phyloP scores from a whole-genome alignment of 2,113 vertebrate species.

The Grammomys surdaster region DNA sequence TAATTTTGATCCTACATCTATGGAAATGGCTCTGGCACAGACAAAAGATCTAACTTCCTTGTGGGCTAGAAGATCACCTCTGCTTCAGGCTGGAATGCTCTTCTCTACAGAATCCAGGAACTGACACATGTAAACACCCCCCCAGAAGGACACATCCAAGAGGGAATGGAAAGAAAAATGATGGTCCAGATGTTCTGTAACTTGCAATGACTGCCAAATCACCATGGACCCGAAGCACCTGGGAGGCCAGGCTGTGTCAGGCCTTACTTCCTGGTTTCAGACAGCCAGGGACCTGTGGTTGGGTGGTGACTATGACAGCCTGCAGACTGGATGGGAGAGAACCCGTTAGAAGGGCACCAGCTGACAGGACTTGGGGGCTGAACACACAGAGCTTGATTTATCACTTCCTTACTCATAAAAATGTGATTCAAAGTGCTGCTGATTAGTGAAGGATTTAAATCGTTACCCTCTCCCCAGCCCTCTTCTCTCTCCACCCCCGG shows the following conservation, averaged over 20 bases:
- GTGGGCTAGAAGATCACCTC: conserved; percentile 63
- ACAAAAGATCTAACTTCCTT: conserved; percentile 43
- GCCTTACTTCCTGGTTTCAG: conserved; percentile 71
- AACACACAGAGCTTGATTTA: conserved; percentile 81
- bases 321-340: conserved; percentile 75
- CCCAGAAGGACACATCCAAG: conserved; percentile 70
- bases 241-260: conserved; percentile 52
- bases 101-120: conserved; percentile 72
- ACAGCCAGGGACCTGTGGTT: conserved; percentile 54
- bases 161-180: conserved; percentile 80
- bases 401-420: conserved; percentile 85
- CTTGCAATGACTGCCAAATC: conserved; percentile 74
- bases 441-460: conserved; percentile 81
- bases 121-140: conserved; percentile 77
- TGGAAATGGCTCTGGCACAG: conserved; percentile 29
- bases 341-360: conserved; percentile 77
- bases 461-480: conserved; percentile 78
- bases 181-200: conserved; percentile 81
- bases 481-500: conserved; percentile 75
- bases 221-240: conserved; percentile 70
- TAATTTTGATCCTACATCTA: conserved; percentile 4
- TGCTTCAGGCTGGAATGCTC: conserved; percentile 68
- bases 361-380: conserved; percentile 72
- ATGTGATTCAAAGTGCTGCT: conserved; percentile 84
- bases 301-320: conserved; percentile 69